These are phyloP conservation scores for Siniperca obscura DNA, from an alignment of 2,797 vertebrate genomes.

Conservation along the genomic window DNA sequence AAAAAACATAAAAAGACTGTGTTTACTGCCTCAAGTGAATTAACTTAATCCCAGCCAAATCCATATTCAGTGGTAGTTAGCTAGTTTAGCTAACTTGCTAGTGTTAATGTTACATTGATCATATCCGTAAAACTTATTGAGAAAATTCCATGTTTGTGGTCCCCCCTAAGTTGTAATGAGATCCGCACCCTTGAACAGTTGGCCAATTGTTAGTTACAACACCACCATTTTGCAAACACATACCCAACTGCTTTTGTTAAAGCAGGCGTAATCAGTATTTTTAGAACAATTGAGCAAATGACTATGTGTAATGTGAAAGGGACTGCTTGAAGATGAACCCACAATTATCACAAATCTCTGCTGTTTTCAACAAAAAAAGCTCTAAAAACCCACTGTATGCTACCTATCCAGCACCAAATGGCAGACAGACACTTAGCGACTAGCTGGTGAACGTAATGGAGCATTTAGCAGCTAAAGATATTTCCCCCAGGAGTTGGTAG, in stretches of 20 bases:
- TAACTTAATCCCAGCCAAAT: too few relatives aligned
- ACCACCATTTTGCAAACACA: not conserved
- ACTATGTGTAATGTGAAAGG: not conserved
- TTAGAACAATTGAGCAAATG: not conserved
- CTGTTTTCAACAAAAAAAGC: not conserved
- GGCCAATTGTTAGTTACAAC: not conserved
- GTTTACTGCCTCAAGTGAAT: too few relatives aligned
- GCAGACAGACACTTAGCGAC: not conserved
- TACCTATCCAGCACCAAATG: not conserved
- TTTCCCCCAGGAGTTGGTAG: not conserved
- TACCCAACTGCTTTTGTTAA: not conserved
- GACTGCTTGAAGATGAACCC: not conserved
- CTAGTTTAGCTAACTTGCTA: too few relatives aligned
- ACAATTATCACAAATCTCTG: not conserved
- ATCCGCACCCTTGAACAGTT: too few relatives aligned
- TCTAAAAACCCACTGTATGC: too few relatives aligned
- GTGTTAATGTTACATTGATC: too few relatives aligned
- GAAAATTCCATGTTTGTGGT: too few relatives aligned
- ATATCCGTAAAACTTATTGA: too few relatives aligned
- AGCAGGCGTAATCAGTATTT: not conserved
- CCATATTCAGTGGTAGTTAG: too few relatives aligned
- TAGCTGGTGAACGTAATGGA: not conserved
- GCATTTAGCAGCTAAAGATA: not conserved
- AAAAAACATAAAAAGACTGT: too few relatives aligned
- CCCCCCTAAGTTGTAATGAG: too few relatives aligned